Evolutionary conservation across 2,888 invertebrate genomes (phyloP).

Genomic region (Glomeris marginata): DNA sequence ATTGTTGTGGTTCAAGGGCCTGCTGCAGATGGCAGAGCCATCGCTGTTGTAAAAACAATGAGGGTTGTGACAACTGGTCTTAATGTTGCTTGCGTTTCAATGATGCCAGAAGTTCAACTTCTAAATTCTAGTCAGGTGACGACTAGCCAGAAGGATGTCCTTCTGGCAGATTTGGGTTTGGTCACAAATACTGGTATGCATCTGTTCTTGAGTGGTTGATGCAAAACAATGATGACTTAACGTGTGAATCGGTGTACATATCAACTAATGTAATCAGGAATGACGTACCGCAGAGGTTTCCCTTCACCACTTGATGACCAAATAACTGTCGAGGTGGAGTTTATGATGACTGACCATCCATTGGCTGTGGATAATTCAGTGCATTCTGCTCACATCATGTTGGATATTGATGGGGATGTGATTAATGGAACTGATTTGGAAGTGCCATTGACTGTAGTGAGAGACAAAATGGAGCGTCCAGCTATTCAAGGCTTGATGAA

Average conservation of each 20-base stretch:
- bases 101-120: background rate
- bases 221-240: no score
- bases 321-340: constrained; percentile 2
- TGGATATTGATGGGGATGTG: no score
- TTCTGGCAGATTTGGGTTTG: constrained; percentile 2
- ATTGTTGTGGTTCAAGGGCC: background rate
- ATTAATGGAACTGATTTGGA: no score
- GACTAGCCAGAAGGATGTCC: constrained; percentile 3
- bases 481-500: no score
- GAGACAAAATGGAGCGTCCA: no score
- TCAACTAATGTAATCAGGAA: background rate
- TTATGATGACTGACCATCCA: constrained; percentile 8
- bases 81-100: constrained; percentile 8
- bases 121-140: background rate
- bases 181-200: constrained; percentile 5
- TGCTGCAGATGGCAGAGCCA: constrained; percentile 5
- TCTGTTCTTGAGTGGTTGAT: no score
- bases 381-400: no score
- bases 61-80: background rate
- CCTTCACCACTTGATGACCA: constrained; percentile 1
- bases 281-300: constrained; percentile 4
- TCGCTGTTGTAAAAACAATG: background rate
- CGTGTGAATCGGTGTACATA: background rate
- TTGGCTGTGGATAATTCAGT: background rate
- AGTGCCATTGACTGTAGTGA: no score